Evolutionary conservation across 2,113 vertebrate genomes (phyloP).

Genomic region (Mastomys natalensis): DNA sequence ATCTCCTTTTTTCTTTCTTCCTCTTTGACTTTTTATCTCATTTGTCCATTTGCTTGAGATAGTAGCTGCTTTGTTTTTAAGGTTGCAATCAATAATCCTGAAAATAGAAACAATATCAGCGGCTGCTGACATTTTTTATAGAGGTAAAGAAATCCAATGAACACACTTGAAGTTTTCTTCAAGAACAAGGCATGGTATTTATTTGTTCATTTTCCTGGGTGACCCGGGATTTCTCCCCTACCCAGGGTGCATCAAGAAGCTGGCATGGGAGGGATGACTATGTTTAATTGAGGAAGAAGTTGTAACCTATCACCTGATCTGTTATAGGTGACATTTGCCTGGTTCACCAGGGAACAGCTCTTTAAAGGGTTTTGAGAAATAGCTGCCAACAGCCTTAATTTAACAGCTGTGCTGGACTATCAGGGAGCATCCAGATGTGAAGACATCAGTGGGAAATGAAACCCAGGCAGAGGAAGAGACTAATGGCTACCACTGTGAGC

Average conservation of each 20-base stretch:
- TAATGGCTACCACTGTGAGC: conserved; percentile 15
- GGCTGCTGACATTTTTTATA: conserved; percentile 54
- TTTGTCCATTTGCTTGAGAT: conserved; percentile 63
- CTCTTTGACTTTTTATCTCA: conserved; percentile 2
- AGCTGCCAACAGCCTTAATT: conserved; percentile 71
- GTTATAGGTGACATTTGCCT: conserved; percentile 81
- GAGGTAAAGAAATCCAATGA: conserved; percentile 76
- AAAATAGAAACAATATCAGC: conserved; percentile 62
- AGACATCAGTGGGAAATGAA: conserved; percentile 24
- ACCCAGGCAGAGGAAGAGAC: background rate
- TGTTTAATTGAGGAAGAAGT: conserved; percentile 82
- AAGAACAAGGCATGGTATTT: conserved; percentile 69
- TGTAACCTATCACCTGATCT: conserved; percentile 80
- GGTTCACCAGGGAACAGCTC: conserved; percentile 79
- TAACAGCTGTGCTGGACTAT: conserved; percentile 73
- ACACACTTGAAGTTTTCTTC: conserved; percentile 63
- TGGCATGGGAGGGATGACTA: conserved; percentile 65
- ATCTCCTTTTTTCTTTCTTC: background rate
- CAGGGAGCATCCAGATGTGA: conserved; percentile 50
- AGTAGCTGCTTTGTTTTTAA: conserved; percentile 70
- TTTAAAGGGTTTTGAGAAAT: conserved; percentile 76
- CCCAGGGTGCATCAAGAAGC: conserved; percentile 60
- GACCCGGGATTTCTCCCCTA: conserved; percentile 55
- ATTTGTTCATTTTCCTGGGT: conserved; percentile 70
- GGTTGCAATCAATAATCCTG: conserved; percentile 45